Percentiles rank a stretch among this genome's conserved stretches.
Conservation (phyloP, 1,140 invertebrate species). For the Habropoda laboriosa region DNA sequence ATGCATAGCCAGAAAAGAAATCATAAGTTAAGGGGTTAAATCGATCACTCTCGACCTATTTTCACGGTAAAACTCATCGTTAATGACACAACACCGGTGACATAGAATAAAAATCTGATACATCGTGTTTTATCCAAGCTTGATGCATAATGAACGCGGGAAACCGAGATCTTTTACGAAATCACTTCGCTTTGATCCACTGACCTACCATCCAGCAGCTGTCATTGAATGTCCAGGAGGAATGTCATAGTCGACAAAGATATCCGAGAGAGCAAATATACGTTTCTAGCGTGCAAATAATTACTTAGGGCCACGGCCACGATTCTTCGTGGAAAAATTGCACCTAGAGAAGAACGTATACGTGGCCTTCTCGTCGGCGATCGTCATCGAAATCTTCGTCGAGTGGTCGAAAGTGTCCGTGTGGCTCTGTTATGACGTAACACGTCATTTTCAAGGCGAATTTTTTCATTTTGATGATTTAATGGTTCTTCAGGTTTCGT, state of each 20-base stretch:
- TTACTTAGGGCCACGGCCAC: constrained; percentile 30
- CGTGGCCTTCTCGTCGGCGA: neutral
- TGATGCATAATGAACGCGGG: neutral
- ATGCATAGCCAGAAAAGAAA: too few species aligned
- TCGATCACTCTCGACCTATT: too few species aligned
- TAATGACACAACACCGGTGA: too few species aligned
- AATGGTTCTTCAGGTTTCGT: neutral
- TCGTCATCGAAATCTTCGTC: constrained; percentile 15
- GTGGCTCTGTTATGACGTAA: neutral
- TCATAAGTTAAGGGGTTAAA: too few species aligned
- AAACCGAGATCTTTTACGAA: neutral
- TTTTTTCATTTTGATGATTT: neutral
- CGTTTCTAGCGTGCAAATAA: constrained; percentile 33
- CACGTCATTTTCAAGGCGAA: neutral
- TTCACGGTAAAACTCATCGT: too few species aligned
- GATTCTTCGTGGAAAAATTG: constrained; percentile 32
- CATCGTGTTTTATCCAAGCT: neutral
- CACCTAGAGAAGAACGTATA: neutral
- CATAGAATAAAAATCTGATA: too few species aligned
- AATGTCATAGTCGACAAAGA: constrained; percentile 20
- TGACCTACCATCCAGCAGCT: neutral
- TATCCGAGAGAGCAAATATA: constrained; percentile 10
- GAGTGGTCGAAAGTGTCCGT: neutral
- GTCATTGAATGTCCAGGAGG: neutral
- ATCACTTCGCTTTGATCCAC: neutral